Percentiles rank a stretch among this genome's conserved stretches.
phyloP scores from a whole-genome alignment of 2,797 vertebrate species.

The Myripristis jacobus region DNA sequence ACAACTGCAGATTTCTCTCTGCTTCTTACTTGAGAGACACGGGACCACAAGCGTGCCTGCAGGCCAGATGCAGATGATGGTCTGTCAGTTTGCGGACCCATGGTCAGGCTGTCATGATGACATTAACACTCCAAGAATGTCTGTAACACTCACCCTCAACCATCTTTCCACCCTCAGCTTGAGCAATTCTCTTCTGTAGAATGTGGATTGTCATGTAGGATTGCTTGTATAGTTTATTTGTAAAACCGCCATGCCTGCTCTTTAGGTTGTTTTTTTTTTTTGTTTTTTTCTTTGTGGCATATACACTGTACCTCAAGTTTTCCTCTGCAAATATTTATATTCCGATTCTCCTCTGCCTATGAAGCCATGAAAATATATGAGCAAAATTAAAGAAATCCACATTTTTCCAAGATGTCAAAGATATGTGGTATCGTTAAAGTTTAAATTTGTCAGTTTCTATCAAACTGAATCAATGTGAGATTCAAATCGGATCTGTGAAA shows the following conservation, averaged over 20 bases:
- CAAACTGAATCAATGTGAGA: neutral
- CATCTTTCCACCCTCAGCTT: slow-evolving; percentile 75
- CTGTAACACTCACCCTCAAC: slow-evolving; percentile 68
- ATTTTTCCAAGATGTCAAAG: no score
- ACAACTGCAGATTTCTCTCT: slow-evolving; percentile 71
- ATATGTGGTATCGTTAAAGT: no score
- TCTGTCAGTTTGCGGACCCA: slow-evolving; percentile 78
- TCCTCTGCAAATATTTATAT: neutral
- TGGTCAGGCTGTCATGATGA: slow-evolving; percentile 73
- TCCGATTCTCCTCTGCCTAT: no score
- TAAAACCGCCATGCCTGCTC: slow-evolving; percentile 54
- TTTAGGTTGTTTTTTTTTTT: slow-evolving; percentile 49
- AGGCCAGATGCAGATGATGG: slow-evolving; percentile 77
- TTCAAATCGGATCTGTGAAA: neutral
- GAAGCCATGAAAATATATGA: neutral
- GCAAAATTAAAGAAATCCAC: neutral
- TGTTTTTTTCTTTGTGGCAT: slow-evolving; percentile 39
- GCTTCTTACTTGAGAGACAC: slow-evolving; percentile 61
- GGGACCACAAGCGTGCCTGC: slow-evolving; percentile 77
- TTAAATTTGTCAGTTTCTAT: no score
- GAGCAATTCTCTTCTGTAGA: slow-evolving; percentile 61
- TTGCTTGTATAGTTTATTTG: slow-evolving; percentile 60
- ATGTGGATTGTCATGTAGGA: slow-evolving; percentile 63
- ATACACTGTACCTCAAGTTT: slow-evolving; percentile 2
- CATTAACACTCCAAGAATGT: slow-evolving; percentile 79